phyloP scores from a whole-genome alignment of 2,888 invertebrate species.

The Merodon equestris region DNA sequence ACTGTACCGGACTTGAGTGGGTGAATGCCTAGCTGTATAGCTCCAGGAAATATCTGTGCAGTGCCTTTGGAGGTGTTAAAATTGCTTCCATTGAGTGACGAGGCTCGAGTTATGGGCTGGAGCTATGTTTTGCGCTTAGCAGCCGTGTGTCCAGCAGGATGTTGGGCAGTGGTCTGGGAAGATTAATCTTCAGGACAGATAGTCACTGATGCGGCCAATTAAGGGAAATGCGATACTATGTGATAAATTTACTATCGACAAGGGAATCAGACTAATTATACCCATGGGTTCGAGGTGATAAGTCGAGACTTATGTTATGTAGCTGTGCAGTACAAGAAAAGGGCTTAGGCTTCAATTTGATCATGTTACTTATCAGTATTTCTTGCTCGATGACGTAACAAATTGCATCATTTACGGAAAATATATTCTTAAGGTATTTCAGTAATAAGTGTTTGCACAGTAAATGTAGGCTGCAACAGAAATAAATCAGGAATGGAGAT shows the following conservation, averaged over 20 bases:
- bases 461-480: too few relatives aligned
- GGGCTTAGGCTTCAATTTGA: too few relatives aligned
- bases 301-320: too few relatives aligned
- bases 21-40: background rate
- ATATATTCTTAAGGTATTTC: too few relatives aligned
- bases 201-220: background rate
- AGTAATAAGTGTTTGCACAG: too few relatives aligned
- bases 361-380: too few relatives aligned
- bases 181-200: background rate
- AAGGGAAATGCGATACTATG: constrained; percentile 14
- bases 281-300: too few relatives aligned
- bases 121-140: constrained; percentile 23
- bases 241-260: background rate
- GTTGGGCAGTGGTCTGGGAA: background rate
- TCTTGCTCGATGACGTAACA: too few relatives aligned
- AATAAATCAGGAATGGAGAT: too few relatives aligned
- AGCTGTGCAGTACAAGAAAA: too few relatives aligned
- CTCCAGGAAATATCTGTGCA: background rate
- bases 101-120: constrained; percentile 28
- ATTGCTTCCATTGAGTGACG: constrained; percentile 28
- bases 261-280: too few relatives aligned
- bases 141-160: background rate
- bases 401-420: too few relatives aligned
- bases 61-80: constrained; percentile 43
- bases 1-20: background rate